A percentile compares a stretch with the other conserved stretches of the same genome.
Conservation (phyloP, 1,140 invertebrate species). For the Brachionus calyciflorus region DNA sequence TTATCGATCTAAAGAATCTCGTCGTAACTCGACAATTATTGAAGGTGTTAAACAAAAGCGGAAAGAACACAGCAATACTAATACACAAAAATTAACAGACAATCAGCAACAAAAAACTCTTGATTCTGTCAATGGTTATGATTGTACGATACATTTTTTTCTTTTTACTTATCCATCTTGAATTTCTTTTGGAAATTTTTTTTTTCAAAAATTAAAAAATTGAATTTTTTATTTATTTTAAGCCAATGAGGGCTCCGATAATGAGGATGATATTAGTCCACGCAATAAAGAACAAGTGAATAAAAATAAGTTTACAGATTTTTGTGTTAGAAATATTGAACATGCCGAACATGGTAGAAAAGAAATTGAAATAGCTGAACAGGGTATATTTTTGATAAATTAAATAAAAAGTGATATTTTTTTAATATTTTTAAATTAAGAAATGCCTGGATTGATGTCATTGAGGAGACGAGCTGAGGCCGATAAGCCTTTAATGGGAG, state of each 20-base stretch:
- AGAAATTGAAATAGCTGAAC: slow-evolving; percentile 97
- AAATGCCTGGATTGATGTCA: slow-evolving; percentile 97
- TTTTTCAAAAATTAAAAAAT: neutral
- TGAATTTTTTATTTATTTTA: neutral
- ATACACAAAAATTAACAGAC: neutral
- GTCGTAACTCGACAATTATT: neutral
- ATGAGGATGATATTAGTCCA: slow-evolving; percentile 43
- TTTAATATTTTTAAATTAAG: slow-evolving; percentile 62
- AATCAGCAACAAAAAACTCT: neutral
- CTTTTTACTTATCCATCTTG: neutral
- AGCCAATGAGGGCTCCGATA: slow-evolving; percentile 24
- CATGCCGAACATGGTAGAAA: slow-evolving; percentile 86
- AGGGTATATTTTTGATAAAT: slow-evolving; percentile 65
- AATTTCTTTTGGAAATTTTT: neutral
- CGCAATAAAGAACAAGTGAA: slow-evolving; percentile 34
- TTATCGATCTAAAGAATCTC: slow-evolving; percentile 6
- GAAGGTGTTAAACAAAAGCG: neutral
- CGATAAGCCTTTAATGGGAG: slow-evolving; percentile 77
- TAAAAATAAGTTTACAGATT: slow-evolving; percentile 70
- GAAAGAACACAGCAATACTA: neutral
- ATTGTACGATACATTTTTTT: neutral
- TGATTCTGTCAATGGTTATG: neutral
- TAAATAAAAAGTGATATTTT: slow-evolving; percentile 19
- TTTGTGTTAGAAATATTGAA: slow-evolving; percentile 85
- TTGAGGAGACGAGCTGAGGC: slow-evolving; percentile 64